Percentiles rank a stretch among this genome's conserved stretches.
phyloP scores from a whole-genome alignment of 2,797 vertebrate genomes.

The Oryzias dopingdopingensis region DNA sequence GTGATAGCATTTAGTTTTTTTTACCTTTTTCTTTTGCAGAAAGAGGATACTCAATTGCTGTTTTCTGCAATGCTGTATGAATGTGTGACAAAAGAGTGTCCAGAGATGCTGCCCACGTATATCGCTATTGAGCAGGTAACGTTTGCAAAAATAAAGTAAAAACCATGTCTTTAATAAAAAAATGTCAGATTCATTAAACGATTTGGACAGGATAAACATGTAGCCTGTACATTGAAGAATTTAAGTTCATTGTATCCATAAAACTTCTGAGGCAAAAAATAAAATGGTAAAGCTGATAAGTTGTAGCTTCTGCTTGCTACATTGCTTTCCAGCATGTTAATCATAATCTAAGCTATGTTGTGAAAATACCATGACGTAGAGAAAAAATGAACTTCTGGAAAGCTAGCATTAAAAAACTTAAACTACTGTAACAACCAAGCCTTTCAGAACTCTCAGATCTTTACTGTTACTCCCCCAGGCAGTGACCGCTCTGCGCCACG shows the following conservation, averaged over 20 bases:
- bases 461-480: slow-evolving; percentile 68
- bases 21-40: slow-evolving; percentile 52
- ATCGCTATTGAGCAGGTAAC: slow-evolving; percentile 95
- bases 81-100: slow-evolving; percentile 95
- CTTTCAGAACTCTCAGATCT: background rate
- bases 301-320: background rate
- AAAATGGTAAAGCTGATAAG: background rate
- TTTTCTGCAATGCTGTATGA: slow-evolving; percentile 96
- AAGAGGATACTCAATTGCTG: slow-evolving; percentile 86
- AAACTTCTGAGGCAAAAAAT: background rate
- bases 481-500: slow-evolving; percentile 79
- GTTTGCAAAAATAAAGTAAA: background rate
- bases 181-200: background rate
- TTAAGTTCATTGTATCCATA: background rate
- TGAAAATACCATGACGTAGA: background rate
- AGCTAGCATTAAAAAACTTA: background rate
- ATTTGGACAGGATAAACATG: background rate
- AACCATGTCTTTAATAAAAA: background rate
- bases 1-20: background rate
- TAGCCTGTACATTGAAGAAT: background rate
- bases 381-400: background rate
- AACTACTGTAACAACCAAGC: background rate
- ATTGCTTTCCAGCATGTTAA: background rate
- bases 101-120: slow-evolving; percentile 96
- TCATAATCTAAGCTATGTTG: background rate